A percentile compares a stretch with the other conserved stretches of the same genome.
Evolutionary conservation across 2,797 vertebrate genomes (phyloP).

Genomic region (Hoplostethus mediterraneus): DNA sequence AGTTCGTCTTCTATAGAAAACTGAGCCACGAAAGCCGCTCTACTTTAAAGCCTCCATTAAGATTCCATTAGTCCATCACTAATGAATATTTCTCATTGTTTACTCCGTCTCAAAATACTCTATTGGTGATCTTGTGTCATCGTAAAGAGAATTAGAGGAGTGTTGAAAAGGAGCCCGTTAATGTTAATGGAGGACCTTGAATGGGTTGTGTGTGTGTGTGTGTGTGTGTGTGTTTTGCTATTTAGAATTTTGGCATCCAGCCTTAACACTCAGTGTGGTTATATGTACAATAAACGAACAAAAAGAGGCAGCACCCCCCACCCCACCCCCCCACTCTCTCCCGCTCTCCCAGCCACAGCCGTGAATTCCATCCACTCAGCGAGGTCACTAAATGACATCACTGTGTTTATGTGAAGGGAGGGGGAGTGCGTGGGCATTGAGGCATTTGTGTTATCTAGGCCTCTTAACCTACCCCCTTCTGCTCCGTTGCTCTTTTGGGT

Average conservation of each 20-base stretch:
- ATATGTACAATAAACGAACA: constrained; percentile 63
- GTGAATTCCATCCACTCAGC: constrained; percentile 65
- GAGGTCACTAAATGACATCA: constrained; percentile 76
- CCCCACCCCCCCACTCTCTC: not conserved
- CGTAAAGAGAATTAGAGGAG: constrained; percentile 63
- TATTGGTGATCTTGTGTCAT: constrained; percentile 66
- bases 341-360: constrained; percentile 47
- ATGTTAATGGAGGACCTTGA: constrained; percentile 77
- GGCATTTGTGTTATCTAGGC: constrained; percentile 75
- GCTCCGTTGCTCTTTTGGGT: constrained; percentile 62
- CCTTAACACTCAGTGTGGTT: constrained; percentile 58
- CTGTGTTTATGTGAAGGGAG: constrained; percentile 65
- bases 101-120: constrained; percentile 65
- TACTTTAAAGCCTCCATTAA: constrained; percentile 82
- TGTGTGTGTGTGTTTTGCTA: constrained; percentile 39
- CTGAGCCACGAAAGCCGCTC: constrained; percentile 71
- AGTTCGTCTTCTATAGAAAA: constrained; percentile 71
- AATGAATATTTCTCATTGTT: constrained; percentile 77
- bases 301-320: constrained; percentile 36
- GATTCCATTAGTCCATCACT: constrained; percentile 87
- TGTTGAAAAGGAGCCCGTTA: constrained; percentile 71
- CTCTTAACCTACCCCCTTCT: constrained; percentile 71
- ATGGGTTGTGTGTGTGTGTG: constrained; percentile 39
- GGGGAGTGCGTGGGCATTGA: constrained; percentile 73
- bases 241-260: constrained; percentile 62